Evolutionary conservation across 2,888 invertebrate species (phyloP).

Genomic region (Pseudococcus jackbeardsleyi): DNA sequence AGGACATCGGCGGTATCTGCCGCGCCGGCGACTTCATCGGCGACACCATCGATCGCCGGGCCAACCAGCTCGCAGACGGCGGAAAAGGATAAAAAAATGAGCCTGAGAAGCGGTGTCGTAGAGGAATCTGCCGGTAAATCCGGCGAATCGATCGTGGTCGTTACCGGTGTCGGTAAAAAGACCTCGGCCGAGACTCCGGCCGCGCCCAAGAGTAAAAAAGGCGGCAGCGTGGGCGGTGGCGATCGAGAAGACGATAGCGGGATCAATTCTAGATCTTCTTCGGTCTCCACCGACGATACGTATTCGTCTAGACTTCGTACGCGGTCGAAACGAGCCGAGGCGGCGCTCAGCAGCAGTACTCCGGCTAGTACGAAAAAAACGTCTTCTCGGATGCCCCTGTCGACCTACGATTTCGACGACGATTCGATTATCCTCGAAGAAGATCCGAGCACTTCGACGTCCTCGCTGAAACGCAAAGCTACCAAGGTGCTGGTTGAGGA

Average conservation of each 20-base stretch:
- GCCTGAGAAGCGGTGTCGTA: not conserved
- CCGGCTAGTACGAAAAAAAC: constrained; percentile 20
- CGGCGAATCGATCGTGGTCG: not conserved
- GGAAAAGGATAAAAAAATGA: constrained; percentile 13
- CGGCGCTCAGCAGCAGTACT: constrained; percentile 42
- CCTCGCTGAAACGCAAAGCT: constrained; percentile 57
- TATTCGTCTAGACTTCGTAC: constrained; percentile 53
- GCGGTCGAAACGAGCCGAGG: constrained; percentile 44
- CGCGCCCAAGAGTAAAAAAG: not conserved
- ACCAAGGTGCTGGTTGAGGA: constrained; percentile 45
- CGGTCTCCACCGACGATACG: constrained; percentile 55
- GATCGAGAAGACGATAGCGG: constrained; percentile 61
- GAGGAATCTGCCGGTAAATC: not conserved
- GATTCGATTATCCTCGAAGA: constrained; percentile 50
- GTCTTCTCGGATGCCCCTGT: constrained; percentile 48
- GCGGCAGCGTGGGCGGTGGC: not conserved
- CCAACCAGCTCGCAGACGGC: not conserved
- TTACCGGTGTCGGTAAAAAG: not conserved
- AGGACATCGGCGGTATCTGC: not conserved
- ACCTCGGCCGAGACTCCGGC: not conserved
- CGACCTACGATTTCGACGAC: constrained; percentile 59
- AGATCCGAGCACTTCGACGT: not conserved
- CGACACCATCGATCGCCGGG: not conserved
- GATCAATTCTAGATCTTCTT: constrained; percentile 57
- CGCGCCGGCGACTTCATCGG: not conserved